Evolutionary conservation across 1,140 invertebrate species (phyloP).

Genomic region (Drosophila pallidifrons): DNA sequence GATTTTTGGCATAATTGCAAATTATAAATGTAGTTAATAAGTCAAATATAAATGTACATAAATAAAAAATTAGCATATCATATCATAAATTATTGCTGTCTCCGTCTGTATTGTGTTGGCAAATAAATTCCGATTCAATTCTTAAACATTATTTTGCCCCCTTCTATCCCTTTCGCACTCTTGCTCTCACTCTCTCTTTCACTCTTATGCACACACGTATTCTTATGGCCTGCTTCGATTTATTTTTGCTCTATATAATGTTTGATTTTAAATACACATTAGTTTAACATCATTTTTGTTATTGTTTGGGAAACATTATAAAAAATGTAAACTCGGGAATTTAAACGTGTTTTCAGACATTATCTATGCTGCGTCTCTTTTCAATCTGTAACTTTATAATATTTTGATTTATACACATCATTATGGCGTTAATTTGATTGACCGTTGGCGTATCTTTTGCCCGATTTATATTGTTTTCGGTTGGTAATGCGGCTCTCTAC

Average conservation of each 20-base stretch:
- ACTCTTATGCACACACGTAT: neutral
- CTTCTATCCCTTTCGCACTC: neutral
- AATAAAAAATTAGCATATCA: slow-evolving; percentile 50
- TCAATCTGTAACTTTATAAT: too few relatives aligned
- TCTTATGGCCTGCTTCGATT: neutral
- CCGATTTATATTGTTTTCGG: too few relatives aligned
- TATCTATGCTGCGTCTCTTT: too few relatives aligned
- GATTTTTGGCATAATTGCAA: slow-evolving; percentile 53
- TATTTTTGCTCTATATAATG: slow-evolving; percentile 2
- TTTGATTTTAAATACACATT: neutral
- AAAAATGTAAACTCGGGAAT: too few relatives aligned
- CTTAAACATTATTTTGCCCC: slow-evolving; percentile 51
- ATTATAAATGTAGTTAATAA: slow-evolving; percentile 79
- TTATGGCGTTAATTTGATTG: too few relatives aligned
- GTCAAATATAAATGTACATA: slow-evolving; percentile 62
- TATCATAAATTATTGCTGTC: slow-evolving; percentile 52
- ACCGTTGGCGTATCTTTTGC: too few relatives aligned
- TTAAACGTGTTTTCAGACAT: too few relatives aligned
- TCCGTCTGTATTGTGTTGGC: slow-evolving; percentile 38
- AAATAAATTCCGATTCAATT: slow-evolving; percentile 59
- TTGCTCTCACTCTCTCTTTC: neutral
- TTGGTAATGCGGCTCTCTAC: too few relatives aligned
- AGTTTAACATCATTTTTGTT: slow-evolving; percentile 9
- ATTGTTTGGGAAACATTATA: neutral
- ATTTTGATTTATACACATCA: too few relatives aligned